These are phyloP conservation scores for Plecotus auritus DNA, from an alignment of 2,113 vertebrate species.

Conservation along the genomic window DNA sequence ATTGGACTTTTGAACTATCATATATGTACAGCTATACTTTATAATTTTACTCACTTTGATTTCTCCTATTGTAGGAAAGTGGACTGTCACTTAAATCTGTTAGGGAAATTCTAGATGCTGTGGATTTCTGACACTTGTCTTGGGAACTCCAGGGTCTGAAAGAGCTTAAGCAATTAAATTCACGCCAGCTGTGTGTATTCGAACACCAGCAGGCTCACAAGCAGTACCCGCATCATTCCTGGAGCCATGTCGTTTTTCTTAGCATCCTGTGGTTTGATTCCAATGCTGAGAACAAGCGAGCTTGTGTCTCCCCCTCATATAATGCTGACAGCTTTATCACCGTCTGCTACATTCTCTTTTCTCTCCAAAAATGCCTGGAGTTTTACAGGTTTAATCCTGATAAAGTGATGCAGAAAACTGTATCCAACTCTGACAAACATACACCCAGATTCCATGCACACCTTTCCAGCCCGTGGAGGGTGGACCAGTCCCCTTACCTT, in stretches of 20 bases:
- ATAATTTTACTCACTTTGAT: background rate
- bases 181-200: background rate
- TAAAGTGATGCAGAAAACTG: background rate
- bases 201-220: background rate
- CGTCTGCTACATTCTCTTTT: background rate
- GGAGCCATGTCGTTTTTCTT: fast-evolving
- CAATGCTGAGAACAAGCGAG: background rate
- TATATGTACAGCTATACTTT: background rate
- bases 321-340: fast-evolving
- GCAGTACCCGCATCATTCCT: fast-evolving
- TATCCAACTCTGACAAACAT: fast-evolving
- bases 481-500: constrained; percentile 86
- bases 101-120: constrained; percentile 8
- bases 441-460: fast-evolving
- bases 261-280: background rate
- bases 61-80: background rate
- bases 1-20: background rate
- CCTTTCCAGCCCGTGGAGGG: background rate
- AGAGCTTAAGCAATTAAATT: background rate
- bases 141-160: background rate
- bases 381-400: background rate
- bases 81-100: background rate
- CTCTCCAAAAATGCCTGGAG: background rate
- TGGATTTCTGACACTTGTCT: constrained; percentile 18
- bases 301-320: background rate